A percentile compares a stretch with the other conserved stretches of the same genome.
phyloP scores from a whole-genome alignment of 2,888 invertebrate genomes.

The Ochropacha duplaris region DNA sequence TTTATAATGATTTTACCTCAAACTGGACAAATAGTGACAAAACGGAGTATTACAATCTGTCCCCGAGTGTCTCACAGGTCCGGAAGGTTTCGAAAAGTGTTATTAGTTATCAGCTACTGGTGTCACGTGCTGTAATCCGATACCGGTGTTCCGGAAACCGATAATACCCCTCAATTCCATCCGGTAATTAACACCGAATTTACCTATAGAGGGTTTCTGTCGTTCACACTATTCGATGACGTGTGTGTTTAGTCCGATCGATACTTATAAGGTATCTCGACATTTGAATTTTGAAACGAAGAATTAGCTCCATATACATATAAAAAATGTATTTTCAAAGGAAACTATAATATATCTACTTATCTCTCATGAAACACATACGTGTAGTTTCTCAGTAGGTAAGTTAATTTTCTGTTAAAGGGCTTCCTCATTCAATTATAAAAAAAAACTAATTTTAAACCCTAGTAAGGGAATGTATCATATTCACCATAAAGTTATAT shows the following conservation, averaged over 20 bases:
- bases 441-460: neutral
- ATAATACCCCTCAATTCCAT: slow-evolving; percentile 28
- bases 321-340: too few relatives aligned
- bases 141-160: slow-evolving; percentile 29
- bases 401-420: too few relatives aligned
- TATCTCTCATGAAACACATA: too few relatives aligned
- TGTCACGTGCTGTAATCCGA: slow-evolving; percentile 10
- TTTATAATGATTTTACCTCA: neutral
- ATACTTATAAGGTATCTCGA: slow-evolving; percentile 7
- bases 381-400: too few relatives aligned
- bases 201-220: slow-evolving; percentile 8
- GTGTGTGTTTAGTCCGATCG: neutral
- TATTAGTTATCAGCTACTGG: slow-evolving; percentile 1
- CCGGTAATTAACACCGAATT: slow-evolving; percentile 32
- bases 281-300: neutral
- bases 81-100: neutral
- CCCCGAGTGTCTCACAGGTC: neutral
- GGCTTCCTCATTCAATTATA: too few relatives aligned
- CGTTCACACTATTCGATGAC: neutral
- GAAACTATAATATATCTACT: too few relatives aligned
- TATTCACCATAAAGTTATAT: neutral
- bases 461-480: neutral
- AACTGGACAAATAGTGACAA: neutral
- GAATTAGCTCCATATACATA: too few relatives aligned
- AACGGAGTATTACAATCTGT: neutral